Conservation (phyloP, 2,113 vertebrate species). For the Grammomys dolichurus region DNA sequence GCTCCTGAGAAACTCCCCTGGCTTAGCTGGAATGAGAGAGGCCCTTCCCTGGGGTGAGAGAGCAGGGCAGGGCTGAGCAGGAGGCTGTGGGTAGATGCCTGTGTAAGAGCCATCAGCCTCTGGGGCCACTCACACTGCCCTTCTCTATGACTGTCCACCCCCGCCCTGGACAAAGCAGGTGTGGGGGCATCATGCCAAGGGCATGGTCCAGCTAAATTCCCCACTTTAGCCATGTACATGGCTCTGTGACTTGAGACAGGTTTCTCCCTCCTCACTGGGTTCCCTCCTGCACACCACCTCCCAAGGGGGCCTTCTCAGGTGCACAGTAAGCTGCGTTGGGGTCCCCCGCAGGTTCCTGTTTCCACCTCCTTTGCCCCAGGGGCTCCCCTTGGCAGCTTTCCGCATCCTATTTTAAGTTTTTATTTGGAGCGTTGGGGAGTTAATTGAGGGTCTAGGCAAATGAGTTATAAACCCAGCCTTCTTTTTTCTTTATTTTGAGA, state of each 20-base stretch:
- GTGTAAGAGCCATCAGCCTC: background rate
- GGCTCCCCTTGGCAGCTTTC: background rate
- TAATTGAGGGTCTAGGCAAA: background rate
- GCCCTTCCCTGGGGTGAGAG: background rate
- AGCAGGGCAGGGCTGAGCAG: background rate
- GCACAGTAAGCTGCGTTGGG: background rate
- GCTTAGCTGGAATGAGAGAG: background rate
- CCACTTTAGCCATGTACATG: background rate
- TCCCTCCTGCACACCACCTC: background rate
- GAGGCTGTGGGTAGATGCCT: background rate
- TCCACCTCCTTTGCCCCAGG: background rate
- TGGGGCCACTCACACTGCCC: background rate
- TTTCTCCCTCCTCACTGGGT: fast-evolving
- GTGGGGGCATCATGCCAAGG: background rate
- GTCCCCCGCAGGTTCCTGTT: background rate
- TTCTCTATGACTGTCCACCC: background rate
- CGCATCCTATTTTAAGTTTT: background rate
- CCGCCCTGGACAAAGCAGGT: background rate
- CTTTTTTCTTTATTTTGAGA: background rate
- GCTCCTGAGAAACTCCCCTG: fast-evolving
- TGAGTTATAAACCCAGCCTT: background rate
- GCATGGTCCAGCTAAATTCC: background rate
- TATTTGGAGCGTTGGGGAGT: background rate
- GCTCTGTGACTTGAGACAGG: background rate
- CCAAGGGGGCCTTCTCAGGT: fast-evolving